These are phyloP conservation scores for Aurelia aurita complex sp. Pacific DNA, from an alignment of 30 jellyfish, hydroid and myxozoan species.

Conservation along the genomic window DNA sequence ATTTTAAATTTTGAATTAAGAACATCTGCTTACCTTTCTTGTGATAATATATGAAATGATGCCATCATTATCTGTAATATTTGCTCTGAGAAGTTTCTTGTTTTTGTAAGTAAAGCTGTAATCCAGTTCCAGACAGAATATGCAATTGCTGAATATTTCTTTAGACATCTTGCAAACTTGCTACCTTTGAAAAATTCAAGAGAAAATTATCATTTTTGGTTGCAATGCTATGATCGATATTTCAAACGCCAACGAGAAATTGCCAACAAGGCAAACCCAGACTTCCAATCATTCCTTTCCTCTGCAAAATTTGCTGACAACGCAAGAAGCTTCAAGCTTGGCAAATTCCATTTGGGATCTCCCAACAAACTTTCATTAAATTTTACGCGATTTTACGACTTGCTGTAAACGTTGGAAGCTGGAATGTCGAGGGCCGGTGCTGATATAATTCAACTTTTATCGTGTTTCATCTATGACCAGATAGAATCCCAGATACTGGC, in stretches of 20 bases:
- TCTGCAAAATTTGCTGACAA: too few relatives aligned
- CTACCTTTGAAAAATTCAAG: background rate
- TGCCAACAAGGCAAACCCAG: background rate
- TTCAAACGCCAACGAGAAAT: background rate
- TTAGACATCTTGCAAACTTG: constrained; percentile 6
- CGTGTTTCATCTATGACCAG: too few relatives aligned
- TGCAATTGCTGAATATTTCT: constrained; percentile 57
- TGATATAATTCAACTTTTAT: too few relatives aligned
- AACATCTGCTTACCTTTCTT: constrained; percentile 52
- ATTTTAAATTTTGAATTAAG: background rate
- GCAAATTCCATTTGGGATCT: too few relatives aligned
- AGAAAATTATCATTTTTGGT: background rate
- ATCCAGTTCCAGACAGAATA: constrained; percentile 70
- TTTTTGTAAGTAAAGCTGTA: constrained; percentile 20
- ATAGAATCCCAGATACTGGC: too few relatives aligned
- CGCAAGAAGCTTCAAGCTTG: too few relatives aligned
- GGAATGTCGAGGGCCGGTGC: too few relatives aligned
- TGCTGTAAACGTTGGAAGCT: too few relatives aligned
- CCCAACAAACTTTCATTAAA: too few relatives aligned
- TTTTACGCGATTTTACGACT: too few relatives aligned
- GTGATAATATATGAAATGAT: constrained; percentile 81
- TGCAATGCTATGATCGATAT: background rate
- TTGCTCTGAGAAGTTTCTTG: constrained; percentile 47
- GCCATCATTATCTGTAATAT: constrained; percentile 68
- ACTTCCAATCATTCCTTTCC: background rate